Percentiles rank a stretch among this genome's conserved stretches.
Evolutionary conservation across 2,888 invertebrate genomes (phyloP).

Genomic region (Malacosoma neustria): DNA sequence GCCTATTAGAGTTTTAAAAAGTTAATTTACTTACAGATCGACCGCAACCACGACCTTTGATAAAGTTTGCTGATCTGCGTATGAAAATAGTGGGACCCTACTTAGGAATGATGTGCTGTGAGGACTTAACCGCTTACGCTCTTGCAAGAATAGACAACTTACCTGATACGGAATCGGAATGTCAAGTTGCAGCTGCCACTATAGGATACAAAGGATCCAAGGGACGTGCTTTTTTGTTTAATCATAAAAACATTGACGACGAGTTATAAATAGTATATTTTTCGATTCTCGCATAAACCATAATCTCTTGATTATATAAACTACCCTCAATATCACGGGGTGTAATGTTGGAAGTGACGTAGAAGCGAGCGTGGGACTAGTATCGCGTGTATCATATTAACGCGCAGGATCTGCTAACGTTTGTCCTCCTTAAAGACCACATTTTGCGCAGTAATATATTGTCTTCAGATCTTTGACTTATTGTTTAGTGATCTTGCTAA

Average conservation of each 20-base stretch:
- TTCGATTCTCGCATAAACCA: too few relatives aligned
- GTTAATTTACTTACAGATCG: constrained; percentile 33
- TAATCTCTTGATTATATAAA: too few relatives aligned
- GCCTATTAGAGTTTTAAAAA: too few relatives aligned
- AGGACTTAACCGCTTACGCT: constrained; percentile 44
- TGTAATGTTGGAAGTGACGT: too few relatives aligned
- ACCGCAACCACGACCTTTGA: constrained; percentile 34
- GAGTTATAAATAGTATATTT: constrained; percentile 18
- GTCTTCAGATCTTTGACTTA: too few relatives aligned
- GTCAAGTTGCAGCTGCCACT: constrained; percentile 25
- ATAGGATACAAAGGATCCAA: constrained; percentile 29
- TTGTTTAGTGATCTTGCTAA: too few relatives aligned
- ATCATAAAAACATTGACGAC: constrained; percentile 19
- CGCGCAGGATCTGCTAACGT: too few relatives aligned
- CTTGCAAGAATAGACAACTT: constrained; percentile 33
- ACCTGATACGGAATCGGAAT: constrained; percentile 38
- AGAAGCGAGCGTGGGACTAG: too few relatives aligned
- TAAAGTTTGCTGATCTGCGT: constrained; percentile 44
- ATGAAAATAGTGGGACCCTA: constrained; percentile 40
- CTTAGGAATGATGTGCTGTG: constrained; percentile 55
- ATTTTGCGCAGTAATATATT: too few relatives aligned
- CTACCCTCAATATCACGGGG: too few relatives aligned
- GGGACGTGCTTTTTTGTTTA: constrained; percentile 38
- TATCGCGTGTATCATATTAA: too few relatives aligned
- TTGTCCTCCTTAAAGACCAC: too few relatives aligned